Percentiles rank a stretch among this genome's conserved stretches.
phyloP scores from a whole-genome alignment of 1,140 invertebrate species.

The Drosophila mauritiana region DNA sequence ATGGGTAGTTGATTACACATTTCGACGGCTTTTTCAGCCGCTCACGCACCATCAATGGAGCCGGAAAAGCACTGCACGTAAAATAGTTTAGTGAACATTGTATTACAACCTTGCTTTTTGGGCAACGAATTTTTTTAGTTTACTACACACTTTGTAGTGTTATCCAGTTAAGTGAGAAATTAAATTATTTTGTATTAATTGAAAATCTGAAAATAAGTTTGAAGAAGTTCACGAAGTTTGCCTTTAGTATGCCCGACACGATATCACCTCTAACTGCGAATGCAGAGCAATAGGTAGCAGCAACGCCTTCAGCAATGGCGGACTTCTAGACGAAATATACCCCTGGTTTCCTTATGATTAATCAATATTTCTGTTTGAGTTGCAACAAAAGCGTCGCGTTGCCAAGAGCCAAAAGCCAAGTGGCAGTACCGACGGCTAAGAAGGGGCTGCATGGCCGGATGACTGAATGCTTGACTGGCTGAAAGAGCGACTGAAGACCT shows the following conservation, averaged over 20 bases:
- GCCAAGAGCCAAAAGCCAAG: constrained; percentile 56
- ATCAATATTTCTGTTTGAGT: constrained; percentile 79
- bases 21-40: constrained; percentile 15
- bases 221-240: neutral
- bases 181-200: neutral
- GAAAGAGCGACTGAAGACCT: constrained; percentile 2
- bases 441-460: constrained; percentile 23
- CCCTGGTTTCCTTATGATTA: constrained; percentile 67
- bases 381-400: constrained; percentile 70
- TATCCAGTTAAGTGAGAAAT: no score
- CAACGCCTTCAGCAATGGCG: constrained; percentile 57
- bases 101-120: neutral
- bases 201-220: neutral
- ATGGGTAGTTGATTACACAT: constrained; percentile 50
- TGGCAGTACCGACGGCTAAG: constrained; percentile 41
- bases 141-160: no score
- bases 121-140: no score
- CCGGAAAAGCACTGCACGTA: no score
- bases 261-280: constrained; percentile 5
- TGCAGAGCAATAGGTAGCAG: constrained; percentile 12
- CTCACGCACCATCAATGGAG: constrained; percentile 22
- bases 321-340: constrained; percentile 46
- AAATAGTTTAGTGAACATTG: neutral
- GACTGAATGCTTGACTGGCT: constrained; percentile 5
- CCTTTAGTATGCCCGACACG: neutral